These are phyloP conservation scores for Poeciliopsis turrubarensis DNA, from an alignment of 2,113 vertebrate species.

Conservation along the genomic window DNA sequence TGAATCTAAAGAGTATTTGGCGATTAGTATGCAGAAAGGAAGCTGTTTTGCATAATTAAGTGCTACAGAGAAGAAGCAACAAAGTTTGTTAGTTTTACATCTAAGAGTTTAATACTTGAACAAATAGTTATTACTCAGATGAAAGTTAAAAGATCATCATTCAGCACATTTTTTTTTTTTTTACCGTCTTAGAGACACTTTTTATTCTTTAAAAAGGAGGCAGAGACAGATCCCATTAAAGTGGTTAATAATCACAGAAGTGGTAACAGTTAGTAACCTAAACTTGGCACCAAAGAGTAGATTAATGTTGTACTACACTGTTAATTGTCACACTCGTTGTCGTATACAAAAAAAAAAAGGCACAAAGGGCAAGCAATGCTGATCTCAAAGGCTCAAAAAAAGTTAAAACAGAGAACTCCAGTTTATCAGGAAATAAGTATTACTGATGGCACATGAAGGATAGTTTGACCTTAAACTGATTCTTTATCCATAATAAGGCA, in stretches of 20 bases:
- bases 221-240: slow-evolving; percentile 83
- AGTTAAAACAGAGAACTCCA: slow-evolving; percentile 73
- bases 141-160: slow-evolving; percentile 86
- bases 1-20: slow-evolving; percentile 73
- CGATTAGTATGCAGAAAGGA: slow-evolving; percentile 90
- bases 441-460: slow-evolving; percentile 27
- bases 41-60: slow-evolving; percentile 85
- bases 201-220: slow-evolving; percentile 79
- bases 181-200: slow-evolving; percentile 69
- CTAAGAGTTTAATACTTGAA: slow-evolving; percentile 86
- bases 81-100: slow-evolving; percentile 86
- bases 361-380: slow-evolving; percentile 95
- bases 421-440: slow-evolving; percentile 57
- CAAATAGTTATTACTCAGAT: slow-evolving; percentile 86
- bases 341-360: slow-evolving; percentile 77
- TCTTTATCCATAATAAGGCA: slow-evolving; percentile 72
- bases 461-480: slow-evolving; percentile 42
- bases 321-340: slow-evolving; percentile 75
- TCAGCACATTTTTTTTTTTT: slow-evolving; percentile 75
- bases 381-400: slow-evolving; percentile 76
- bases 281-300: slow-evolving; percentile 90
- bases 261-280: slow-evolving; percentile 93
- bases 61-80: slow-evolving; percentile 81
- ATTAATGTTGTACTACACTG: slow-evolving; percentile 90
- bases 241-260: slow-evolving; percentile 94